Evolutionary conservation across 2,797 vertebrate genomes (phyloP).

Genomic region (Glyptemys insculpta): DNA sequence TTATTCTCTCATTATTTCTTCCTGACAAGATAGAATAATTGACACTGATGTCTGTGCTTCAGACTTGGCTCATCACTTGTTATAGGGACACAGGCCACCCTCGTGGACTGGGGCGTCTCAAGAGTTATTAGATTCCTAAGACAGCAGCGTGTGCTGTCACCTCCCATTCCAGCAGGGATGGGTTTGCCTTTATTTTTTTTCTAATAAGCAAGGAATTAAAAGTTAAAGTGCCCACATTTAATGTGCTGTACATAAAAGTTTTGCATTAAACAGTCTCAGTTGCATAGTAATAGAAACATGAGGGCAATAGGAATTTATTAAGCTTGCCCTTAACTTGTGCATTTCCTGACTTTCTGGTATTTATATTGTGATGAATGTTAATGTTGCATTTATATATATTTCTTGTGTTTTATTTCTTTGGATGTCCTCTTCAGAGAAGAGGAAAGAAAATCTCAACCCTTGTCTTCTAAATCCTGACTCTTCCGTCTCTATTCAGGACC

Average conservation of each 20-base stretch:
- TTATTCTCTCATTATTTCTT: slow-evolving; percentile 37
- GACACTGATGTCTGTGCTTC: neutral
- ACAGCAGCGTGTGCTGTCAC: neutral
- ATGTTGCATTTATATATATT: neutral
- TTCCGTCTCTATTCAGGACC: neutral
- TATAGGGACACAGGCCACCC: accelerated
- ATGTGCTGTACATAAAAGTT: neutral
- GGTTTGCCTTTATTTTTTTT: neutral
- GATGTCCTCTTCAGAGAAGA: neutral
- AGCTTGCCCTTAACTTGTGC: neutral
- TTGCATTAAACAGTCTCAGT: accelerated
- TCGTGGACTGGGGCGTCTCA: neutral
- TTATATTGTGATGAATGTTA: neutral
- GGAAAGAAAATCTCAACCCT: neutral
- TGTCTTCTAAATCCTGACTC: neutral
- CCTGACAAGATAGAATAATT: neutral
- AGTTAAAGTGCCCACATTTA: neutral
- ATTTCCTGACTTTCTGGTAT: neutral
- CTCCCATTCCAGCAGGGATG: neutral
- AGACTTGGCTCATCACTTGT: neutral
- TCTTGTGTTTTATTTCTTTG: neutral
- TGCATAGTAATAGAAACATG: neutral
- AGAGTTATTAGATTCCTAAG: neutral
- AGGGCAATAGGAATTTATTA: neutral
- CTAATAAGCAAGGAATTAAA: neutral